phyloP scores from a whole-genome alignment of 1,140 invertebrate genomes.

The Branchinecta lynchi region DNA sequence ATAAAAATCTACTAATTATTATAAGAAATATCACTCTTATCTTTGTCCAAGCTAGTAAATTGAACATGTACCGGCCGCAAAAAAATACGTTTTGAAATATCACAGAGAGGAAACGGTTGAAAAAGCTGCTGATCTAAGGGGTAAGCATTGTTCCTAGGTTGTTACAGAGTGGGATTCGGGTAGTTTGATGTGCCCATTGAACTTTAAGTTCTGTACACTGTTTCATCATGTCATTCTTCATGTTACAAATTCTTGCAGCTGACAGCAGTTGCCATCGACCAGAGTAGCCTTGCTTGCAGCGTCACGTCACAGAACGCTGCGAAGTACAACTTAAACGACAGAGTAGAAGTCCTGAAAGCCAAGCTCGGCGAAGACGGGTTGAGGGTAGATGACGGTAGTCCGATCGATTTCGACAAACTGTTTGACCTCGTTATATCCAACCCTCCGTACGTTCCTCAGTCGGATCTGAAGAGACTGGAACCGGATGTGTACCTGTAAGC shows the following conservation, averaged over 20 bases:
- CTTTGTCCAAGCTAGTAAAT: too few relatives aligned
- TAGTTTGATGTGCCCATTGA: too few relatives aligned
- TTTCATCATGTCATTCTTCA: not conserved
- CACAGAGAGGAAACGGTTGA: too few relatives aligned
- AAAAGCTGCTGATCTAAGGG: too few relatives aligned
- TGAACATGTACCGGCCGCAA: too few relatives aligned
- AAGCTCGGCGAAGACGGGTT: constrained; percentile 32
- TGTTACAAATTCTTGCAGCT: constrained; percentile 3
- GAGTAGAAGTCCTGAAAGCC: constrained; percentile 35
- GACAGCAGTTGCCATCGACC: constrained; percentile 40
- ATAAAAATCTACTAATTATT: too few relatives aligned
- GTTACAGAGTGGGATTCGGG: too few relatives aligned
- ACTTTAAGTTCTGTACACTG: not conserved
- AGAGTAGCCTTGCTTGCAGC: constrained; percentile 39
- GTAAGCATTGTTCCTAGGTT: too few relatives aligned
- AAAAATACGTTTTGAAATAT: too few relatives aligned
- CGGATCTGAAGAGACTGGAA: constrained; percentile 36
- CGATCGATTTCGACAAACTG: constrained; percentile 27
- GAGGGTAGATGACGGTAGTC: constrained; percentile 26
- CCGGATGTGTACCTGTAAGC: constrained; percentile 45
- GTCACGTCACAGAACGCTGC: constrained; percentile 42
- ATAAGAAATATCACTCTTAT: too few relatives aligned
- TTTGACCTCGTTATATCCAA: constrained; percentile 47
- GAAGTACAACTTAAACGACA: constrained; percentile 32
- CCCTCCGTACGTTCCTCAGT: constrained; percentile 44